phyloP scores from a whole-genome alignment of 2,113 vertebrate species.

The Pleuronectes platessa region DNA sequence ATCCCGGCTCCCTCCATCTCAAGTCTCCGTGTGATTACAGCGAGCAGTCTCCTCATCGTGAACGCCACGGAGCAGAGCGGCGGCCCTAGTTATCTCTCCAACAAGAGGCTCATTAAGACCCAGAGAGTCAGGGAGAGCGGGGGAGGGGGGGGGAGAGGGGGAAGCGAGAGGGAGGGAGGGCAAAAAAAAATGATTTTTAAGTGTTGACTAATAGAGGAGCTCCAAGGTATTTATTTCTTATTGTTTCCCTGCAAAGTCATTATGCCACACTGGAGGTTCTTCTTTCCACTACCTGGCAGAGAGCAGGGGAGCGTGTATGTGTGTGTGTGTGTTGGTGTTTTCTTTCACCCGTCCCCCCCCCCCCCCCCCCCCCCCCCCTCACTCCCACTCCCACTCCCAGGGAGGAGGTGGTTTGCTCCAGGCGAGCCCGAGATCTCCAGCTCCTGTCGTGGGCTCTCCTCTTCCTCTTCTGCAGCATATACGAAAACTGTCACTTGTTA shows the following conservation, averaged over 20 bases:
- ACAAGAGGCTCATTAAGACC: slow-evolving; percentile 84
- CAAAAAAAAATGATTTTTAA: slow-evolving; percentile 68
- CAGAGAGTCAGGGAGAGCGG: slow-evolving; percentile 32
- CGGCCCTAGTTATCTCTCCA: slow-evolving; percentile 80
- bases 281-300: slow-evolving; percentile 66
- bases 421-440: slow-evolving; percentile 69
- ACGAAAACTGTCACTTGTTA: slow-evolving; percentile 82
- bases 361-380: slow-evolving; percentile 5
- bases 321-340: slow-evolving; percentile 49
- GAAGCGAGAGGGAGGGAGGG: background rate
- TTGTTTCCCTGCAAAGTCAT: slow-evolving; percentile 82
- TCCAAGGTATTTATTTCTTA: slow-evolving; percentile 84
- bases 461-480: slow-evolving; percentile 58
- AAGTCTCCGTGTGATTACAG: slow-evolving; percentile 81
- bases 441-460: slow-evolving; percentile 56
- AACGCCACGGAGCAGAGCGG: slow-evolving; percentile 73
- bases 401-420: slow-evolving; percentile 71
- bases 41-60: slow-evolving; percentile 68
- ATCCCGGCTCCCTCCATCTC: slow-evolving; percentile 79
- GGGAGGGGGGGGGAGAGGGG: slow-evolving; percentile 8
- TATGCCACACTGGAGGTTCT: slow-evolving; percentile 75
- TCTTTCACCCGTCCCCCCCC: slow-evolving; percentile 39
- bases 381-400: slow-evolving; percentile 60
- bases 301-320: slow-evolving; percentile 36
- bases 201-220: slow-evolving; percentile 84